Evolutionary conservation across 2,888 invertebrate genomes (phyloP).

Genomic region (Nephrotoma appendiculata): DNA sequence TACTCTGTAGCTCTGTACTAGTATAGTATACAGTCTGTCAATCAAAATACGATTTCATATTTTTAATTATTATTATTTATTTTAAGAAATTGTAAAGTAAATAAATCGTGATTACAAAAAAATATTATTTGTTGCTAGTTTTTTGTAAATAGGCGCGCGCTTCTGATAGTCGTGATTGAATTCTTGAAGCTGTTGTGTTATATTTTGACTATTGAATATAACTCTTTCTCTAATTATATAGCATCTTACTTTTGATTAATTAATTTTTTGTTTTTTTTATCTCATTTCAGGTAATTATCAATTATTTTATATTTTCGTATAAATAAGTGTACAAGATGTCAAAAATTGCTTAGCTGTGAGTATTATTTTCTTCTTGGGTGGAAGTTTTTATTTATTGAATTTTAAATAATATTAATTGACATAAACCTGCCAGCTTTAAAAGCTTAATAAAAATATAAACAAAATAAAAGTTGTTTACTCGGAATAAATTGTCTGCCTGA

Average conservation of each 20-base stretch:
- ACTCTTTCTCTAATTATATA: neutral
- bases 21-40: neutral
- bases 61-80: neutral
- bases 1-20: neutral
- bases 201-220: neutral
- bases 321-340: neutral
- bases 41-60: neutral
- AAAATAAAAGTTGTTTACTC: no score
- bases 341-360: no score
- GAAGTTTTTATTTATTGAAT: no score
- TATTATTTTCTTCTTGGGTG: no score
- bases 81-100: neutral
- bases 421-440: no score
- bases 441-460: no score
- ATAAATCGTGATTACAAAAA: neutral
- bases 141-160: neutral
- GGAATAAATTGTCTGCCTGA: no score
- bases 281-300: neutral
- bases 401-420: no score
- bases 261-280: neutral
- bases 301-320: neutral
- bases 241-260: neutral
- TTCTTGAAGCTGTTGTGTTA: neutral
- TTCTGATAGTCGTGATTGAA: neutral
- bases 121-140: neutral